Conservation (phyloP, 2,797 vertebrate genomes). For the Sebastes itinus region DNA sequence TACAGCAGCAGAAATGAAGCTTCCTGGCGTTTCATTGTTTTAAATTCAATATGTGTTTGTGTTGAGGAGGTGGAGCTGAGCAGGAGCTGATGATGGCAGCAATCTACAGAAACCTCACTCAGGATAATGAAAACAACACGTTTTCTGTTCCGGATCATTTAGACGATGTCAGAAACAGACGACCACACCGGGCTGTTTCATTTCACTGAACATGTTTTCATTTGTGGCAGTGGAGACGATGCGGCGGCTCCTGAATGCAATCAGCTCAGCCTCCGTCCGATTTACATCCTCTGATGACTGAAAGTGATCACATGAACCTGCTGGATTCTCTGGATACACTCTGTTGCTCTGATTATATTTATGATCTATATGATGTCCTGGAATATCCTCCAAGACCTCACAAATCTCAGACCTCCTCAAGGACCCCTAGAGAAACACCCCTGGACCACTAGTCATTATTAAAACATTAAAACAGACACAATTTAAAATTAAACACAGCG, state of each 20-base stretch:
- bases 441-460: not conserved
- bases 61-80: not conserved
- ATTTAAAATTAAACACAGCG: not conserved
- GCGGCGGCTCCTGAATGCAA: not conserved
- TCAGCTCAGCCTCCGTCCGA: not conserved
- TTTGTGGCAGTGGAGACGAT: conserved; percentile 7
- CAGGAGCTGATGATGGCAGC: not conserved
- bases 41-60: not conserved
- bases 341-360: not conserved
- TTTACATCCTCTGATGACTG: not conserved
- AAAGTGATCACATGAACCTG: not conserved
- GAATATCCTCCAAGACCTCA: not conserved
- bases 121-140: conserved; percentile 9
- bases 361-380: not conserved
- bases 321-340: not conserved
- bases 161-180: not conserved
- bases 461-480: not conserved
- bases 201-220: conserved; percentile 28
- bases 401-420: not conserved
- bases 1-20: not conserved
- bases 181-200: not conserved
- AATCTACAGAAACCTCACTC: not conserved
- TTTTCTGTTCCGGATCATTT: not conserved
- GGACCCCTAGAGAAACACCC: not conserved
- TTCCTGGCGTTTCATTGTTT: not conserved